These are phyloP conservation scores for Lysandra coridon DNA, from an alignment of 2,888 invertebrate genomes.

Conservation along the genomic window DNA sequence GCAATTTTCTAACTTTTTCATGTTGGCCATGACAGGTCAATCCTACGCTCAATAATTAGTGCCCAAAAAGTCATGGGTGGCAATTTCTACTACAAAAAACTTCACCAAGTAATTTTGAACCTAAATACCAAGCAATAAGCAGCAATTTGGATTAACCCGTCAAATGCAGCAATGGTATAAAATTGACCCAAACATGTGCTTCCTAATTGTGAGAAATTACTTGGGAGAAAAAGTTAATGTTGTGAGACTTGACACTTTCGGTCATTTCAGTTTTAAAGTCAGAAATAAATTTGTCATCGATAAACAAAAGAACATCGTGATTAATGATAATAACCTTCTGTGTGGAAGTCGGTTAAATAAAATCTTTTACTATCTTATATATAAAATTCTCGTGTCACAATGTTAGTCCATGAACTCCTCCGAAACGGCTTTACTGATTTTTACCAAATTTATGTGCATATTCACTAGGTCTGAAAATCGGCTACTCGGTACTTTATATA, in stretches of 20 bases:
- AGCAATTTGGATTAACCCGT: background rate
- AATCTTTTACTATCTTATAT: no score
- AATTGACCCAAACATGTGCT: conserved; percentile 11
- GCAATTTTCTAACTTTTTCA: background rate
- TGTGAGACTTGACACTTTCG: conserved; percentile 15
- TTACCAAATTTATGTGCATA: no score
- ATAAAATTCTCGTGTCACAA: no score
- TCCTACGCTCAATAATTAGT: background rate
- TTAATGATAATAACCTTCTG: background rate
- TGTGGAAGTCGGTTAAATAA: background rate
- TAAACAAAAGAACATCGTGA: background rate
- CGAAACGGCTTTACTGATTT: no score
- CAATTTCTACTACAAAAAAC: background rate
- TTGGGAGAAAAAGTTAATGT: background rate
- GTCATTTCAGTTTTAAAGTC: background rate
- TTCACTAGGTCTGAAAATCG: no score
- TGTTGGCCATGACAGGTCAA: background rate
- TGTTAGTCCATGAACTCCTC: no score
- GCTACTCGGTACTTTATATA: no score
- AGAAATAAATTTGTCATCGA: background rate
- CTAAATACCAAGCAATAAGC: background rate
- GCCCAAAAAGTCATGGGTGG: background rate
- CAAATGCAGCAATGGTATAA: background rate
- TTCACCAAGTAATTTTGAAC: background rate
- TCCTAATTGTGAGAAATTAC: background rate